Evolutionary conservation across 37 sponge, comb jelly and placozoan genomes (phyloP), one percentile per base, ranked within the genome.

Genomic region (Chondrilla cf. caribensis): DNA sequence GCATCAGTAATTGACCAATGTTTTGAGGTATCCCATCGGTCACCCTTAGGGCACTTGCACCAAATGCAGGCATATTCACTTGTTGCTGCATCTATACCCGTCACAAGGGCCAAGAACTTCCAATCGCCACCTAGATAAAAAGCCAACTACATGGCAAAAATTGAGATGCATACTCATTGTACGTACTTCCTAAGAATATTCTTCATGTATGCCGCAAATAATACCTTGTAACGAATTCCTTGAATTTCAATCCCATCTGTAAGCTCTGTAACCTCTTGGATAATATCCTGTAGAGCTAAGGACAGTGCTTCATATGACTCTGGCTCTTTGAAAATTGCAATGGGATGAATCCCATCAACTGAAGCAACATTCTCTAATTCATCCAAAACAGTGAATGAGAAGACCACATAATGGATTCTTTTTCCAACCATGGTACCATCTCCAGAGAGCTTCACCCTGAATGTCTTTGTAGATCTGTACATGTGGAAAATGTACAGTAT

Each of bases 391-490:
- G 81, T 86, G 44, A 80, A 86, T 11, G 43, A 54, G 60, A 86
- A 86, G 0, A 80, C 38, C 2, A 80, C 76, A 38, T 62, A 67
- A 71, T 86, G 86, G 22, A 80, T 54, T 0, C 81, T 25, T 57
- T 86, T 86, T 33, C 86, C 86, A n/a, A 86, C 58, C 0, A 3
- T 51, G 2, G 81, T 86, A 0, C 86, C 86, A 86, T 86, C 86
- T 26, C 81, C 81, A 40, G 81, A 37, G 15, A 86, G 38, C 57
- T 86, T 86, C 44, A 80, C 33, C 25, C 26, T 44, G 21, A 68
- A 3, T n/a, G n/a, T n/a, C n/a, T n/a, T n/a, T n/a, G n/a, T n/a
- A n/a, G n/a, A n/a, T n/a, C n/a, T n/a, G n/a, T n/a, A n/a, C n/a
- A n/a, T n/a, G n/a, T n/a, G n/a, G n/a, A n/a, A n/a, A n/a, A n/a